A percentile compares a stretch with the other conserved stretches of the same genome.
phyloP scores from a whole-genome alignment of 1,140 invertebrate species.

The Musca vetustissima region DNA sequence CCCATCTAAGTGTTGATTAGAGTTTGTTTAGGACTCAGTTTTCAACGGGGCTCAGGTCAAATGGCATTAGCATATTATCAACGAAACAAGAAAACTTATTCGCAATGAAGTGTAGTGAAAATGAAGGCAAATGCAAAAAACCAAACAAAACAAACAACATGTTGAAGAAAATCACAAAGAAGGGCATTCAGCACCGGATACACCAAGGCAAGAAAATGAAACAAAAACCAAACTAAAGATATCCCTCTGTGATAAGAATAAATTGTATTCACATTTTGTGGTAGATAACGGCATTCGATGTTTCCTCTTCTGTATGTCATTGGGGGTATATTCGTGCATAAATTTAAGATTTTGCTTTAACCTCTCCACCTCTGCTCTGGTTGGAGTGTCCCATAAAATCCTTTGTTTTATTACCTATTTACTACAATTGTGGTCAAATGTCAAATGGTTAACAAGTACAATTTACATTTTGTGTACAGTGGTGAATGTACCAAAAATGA shows the following conservation, averaged over 20 bases:
- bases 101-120: neutral
- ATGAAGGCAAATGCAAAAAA: neutral
- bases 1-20: slow-evolving; percentile 8
- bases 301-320: too few relatives aligned
- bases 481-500: too few relatives aligned
- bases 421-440: slow-evolving; percentile 14
- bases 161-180: too few relatives aligned
- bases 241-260: too few relatives aligned
- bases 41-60: neutral
- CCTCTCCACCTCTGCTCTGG: neutral
- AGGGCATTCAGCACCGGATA: neutral
- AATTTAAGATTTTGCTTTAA: neutral
- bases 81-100: too few relatives aligned
- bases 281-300: too few relatives aligned
- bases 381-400: neutral
- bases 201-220: neutral
- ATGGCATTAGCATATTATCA: too few relatives aligned
- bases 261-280: too few relatives aligned
- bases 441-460: neutral
- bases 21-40: slow-evolving; percentile 15
- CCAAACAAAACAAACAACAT: neutral
- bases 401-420: neutral
- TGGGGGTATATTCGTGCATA: neutral
- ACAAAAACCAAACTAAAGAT: neutral
- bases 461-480: neutral